These are phyloP conservation scores for Miltochrista miniata DNA, from an alignment of 2,888 invertebrate genomes.

Conservation along the genomic window DNA sequence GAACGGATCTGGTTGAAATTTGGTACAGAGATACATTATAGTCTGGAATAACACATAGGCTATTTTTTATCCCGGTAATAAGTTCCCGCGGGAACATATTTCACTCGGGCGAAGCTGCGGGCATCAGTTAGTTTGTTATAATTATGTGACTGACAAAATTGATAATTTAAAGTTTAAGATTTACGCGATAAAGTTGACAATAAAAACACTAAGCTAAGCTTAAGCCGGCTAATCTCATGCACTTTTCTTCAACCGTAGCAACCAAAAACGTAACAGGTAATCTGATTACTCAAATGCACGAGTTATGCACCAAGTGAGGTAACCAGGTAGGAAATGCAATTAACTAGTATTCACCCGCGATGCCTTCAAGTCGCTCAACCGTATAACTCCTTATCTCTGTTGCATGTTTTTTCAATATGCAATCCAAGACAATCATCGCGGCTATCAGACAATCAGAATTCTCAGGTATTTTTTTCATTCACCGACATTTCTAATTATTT, in stretches of 20 bases:
- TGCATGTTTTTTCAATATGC: slow-evolving; percentile 84
- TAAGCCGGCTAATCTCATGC: slow-evolving; percentile 12
- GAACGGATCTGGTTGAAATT: too few relatives aligned
- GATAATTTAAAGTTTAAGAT: too few relatives aligned
- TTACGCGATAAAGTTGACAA: too few relatives aligned
- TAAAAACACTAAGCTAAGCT: not conserved
- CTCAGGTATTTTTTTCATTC: slow-evolving; percentile 79
- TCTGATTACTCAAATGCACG: slow-evolving; percentile 16
- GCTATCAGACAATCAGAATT: slow-evolving; percentile 78
- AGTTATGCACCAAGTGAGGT: slow-evolving; percentile 57
- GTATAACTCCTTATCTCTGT: slow-evolving; percentile 80
- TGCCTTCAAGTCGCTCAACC: slow-evolving; percentile 74
- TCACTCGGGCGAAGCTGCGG: too few relatives aligned
- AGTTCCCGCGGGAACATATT: too few relatives aligned
- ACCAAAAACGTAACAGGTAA: not conserved
- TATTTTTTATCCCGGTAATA: too few relatives aligned
- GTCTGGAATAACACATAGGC: too few relatives aligned
- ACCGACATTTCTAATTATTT: slow-evolving; percentile 76
- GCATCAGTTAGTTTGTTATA: too few relatives aligned
- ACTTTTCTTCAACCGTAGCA: not conserved
- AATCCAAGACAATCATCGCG: slow-evolving; percentile 76
- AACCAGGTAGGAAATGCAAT: slow-evolving; percentile 81
- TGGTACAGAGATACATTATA: too few relatives aligned
- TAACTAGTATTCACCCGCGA: slow-evolving; percentile 67
- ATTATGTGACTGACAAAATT: too few relatives aligned